A percentile compares a stretch with the other conserved stretches of the same genome.
These are phyloP conservation scores for Hippocampus kuda DNA, from an alignment of 2,797 vertebrate genomes.

Conservation along the genomic window DNA sequence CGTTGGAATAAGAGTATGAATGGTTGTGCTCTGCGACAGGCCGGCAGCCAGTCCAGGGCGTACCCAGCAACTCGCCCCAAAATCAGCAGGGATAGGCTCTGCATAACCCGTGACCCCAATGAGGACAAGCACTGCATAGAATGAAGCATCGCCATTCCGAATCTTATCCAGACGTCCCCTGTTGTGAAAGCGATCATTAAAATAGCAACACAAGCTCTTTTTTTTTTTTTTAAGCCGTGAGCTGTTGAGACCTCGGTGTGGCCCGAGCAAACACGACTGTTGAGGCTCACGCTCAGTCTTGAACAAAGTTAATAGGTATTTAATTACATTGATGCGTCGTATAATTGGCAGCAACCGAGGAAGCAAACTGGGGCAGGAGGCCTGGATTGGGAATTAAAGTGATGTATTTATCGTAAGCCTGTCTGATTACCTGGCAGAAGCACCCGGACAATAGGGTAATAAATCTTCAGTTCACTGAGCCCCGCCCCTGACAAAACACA, in stretches of 20 bases:
- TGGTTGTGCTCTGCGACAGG: background rate
- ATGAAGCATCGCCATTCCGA: background rate
- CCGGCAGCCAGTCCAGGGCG: background rate
- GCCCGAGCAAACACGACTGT: slow-evolving; percentile 52
- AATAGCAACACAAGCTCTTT: slow-evolving; percentile 25
- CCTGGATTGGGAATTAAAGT: slow-evolving; percentile 63
- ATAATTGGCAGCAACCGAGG: slow-evolving; percentile 59
- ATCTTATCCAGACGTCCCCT: background rate
- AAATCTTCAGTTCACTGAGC: slow-evolving; percentile 60
- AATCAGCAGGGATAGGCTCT: background rate
- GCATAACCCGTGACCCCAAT: background rate
- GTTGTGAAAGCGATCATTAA: background rate
- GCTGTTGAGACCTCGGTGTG: slow-evolving; percentile 19
- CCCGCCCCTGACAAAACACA: background rate
- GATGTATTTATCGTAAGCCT: slow-evolving; percentile 69
- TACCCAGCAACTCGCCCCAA: background rate
- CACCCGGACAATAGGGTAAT: slow-evolving; percentile 65
- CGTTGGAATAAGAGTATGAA: background rate
- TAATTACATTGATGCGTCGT: slow-evolving; percentile 70
- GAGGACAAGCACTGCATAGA: background rate
- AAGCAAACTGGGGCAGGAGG: slow-evolving; percentile 56
- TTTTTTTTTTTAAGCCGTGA: slow-evolving; percentile 5
- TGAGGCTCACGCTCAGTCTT: slow-evolving; percentile 52
- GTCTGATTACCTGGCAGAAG: slow-evolving; percentile 69
- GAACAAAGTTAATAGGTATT: slow-evolving; percentile 66